phyloP scores from a whole-genome alignment of 2,888 invertebrate genomes.

The Drosophila anomelani region DNA sequence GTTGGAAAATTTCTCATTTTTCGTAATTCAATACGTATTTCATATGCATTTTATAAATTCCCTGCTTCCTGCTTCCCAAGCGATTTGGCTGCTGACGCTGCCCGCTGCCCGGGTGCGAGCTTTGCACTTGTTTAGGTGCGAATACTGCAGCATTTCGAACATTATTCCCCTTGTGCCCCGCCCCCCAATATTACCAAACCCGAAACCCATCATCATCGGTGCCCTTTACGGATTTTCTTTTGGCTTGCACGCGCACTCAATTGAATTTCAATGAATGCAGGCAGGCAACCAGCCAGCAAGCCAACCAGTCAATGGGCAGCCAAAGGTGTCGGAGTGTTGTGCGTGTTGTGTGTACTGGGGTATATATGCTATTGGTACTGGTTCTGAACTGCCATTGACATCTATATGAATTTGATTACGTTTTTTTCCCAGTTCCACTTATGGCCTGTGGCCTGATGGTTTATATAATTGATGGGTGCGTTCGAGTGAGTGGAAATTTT shows the following conservation, averaged over 20 bases:
- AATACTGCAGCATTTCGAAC: slow-evolving; percentile 39
- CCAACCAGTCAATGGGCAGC: slow-evolving; percentile 44
- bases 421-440: slow-evolving; percentile 26
- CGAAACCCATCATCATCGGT: slow-evolving; percentile 10
- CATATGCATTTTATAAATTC: slow-evolving; percentile 47
- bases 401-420: slow-evolving; percentile 65
- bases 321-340: slow-evolving; percentile 54
- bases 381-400: slow-evolving; percentile 52
- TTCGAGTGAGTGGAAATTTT: slow-evolving; percentile 7
- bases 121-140: slow-evolving; percentile 66
- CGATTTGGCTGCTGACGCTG: slow-evolving; percentile 53
- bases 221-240: slow-evolving; percentile 52
- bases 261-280: slow-evolving; percentile 72
- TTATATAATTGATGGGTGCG: slow-evolving; percentile 31
- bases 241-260: slow-evolving; percentile 64
- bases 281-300: slow-evolving; percentile 41
- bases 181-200: background rate
- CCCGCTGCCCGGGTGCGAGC: slow-evolving; percentile 29
- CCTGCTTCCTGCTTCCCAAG: slow-evolving; percentile 20
- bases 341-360: slow-evolving; percentile 33
- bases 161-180: background rate
- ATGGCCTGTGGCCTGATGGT: slow-evolving; percentile 20
- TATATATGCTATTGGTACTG: background rate
- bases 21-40: slow-evolving; percentile 66
- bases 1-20: slow-evolving; percentile 55